Evolutionary conservation across 2,113 vertebrate genomes (phyloP), one percentile per base, ranked within the genome.

Genomic region (Alethe castanea): DNA sequence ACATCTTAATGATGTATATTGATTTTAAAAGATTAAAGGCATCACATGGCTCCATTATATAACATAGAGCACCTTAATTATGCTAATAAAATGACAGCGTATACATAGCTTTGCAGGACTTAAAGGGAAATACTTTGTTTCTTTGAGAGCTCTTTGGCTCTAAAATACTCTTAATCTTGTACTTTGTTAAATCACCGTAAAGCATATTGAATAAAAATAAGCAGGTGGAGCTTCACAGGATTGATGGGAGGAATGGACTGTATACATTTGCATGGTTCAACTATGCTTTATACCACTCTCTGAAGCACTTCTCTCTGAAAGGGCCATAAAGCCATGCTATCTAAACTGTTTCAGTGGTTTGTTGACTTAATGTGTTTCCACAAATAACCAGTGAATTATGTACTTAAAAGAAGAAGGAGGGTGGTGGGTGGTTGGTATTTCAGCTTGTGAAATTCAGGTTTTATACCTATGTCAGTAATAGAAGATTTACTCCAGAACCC

Each of bases 21-120:
- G 78, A 85, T 95, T 86, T 91, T 35, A 73, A 91, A 95, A 72
- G 78, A 76, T 95, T 84, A 77, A 87, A 95, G 95, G 79, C 81
- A 77, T 91, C 78, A 93, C 66, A 50, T 94, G 85, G 48, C 79
- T 82, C 71, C 60, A 29, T 96, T 91, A 91, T 81, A 35, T 81
- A 94, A 94, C 81, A 29, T 23, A 83, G 78, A 89, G 71, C 57
- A 92, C 57, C 56, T 56, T 85, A 77, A 60, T 93, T 90, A 52
- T 56, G 36, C 60, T 90, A 71, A 52, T 78, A 74, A 60, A 82
- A 83, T 67, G 52, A 36, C 64, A 90, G 70, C 45, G n/a, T 67
- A 81, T 38, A 33, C 31, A 23, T 76, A 95, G 40, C 47, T 90
- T 80, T 92, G 25, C 44, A 90, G 74, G 69, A 74, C 31, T 86